Evolutionary conservation across 1,140 invertebrate species (phyloP), one percentile per base, ranked within the genome.

Genomic region (Papilio polyxenes): DNA sequence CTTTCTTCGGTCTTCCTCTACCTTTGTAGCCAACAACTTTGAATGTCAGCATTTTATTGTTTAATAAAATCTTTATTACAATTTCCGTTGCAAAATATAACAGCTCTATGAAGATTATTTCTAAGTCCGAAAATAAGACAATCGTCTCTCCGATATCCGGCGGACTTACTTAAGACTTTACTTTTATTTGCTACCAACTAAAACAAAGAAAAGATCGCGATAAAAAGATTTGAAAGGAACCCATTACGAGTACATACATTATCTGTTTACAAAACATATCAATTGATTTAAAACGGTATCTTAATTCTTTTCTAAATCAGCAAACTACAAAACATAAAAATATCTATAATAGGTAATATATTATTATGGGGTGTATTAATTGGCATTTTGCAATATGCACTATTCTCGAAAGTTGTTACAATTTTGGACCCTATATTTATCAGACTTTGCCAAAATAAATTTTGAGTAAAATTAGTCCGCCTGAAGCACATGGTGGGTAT

Each of bases 131-230:
- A 31, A 37, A 69, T 69, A 69, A 69, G 65, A 69, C 65, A 37
- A 69, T 69, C 23, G 65, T 72, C 65, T 37, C 31, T 40, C 65
- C 65, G 65, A 72, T 31, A 72, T 31, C 31, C 65, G 23, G 13
- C 65, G 65, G 65, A 72, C 65, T 72, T 37, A 72, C 65, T 72
- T 72, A 72, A 72, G 31, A 72, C 65, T 72, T 37, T 72, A 72
- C 65, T 72, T 15, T 72, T 72, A 72, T 72, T 40, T 72, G 31
- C 23, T 37, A 72, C 31, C 31, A 72, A 37, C 65, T 72, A 72
- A 72, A 37, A 72, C 11, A 72, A 72, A 72, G 65, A 37, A 37
- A 72, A 72, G 65, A 72, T 72, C 65, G 13, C 31, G 65, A 72
- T 72, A 72, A 72, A 72, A 72, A 72, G 65, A 31, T 40, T 72